Conservation (phyloP, 2,113 vertebrate genomes). For the Campylorhamphus procurvoides region DNA sequence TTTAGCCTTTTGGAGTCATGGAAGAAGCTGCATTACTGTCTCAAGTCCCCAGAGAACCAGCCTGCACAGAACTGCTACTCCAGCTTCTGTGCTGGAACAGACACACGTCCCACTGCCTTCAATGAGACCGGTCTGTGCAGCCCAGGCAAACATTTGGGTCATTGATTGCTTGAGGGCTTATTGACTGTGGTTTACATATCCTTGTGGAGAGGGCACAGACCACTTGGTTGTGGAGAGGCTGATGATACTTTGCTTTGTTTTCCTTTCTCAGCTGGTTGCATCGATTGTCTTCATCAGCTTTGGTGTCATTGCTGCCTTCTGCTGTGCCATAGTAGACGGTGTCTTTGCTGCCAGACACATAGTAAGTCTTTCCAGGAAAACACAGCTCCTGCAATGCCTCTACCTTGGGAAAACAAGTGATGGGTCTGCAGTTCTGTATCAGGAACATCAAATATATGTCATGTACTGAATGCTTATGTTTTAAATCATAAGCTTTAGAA, state of each 20-base stretch:
- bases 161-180: not conserved
- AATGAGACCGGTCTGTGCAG: not conserved
- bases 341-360: constrained; percentile 97
- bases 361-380: constrained; percentile 82
- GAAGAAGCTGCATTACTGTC: not conserved
- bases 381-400: not conserved
- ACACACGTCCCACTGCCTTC: not conserved
- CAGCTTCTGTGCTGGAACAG: not conserved
- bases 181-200: not conserved
- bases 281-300: constrained; percentile 99
- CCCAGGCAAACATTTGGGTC: not conserved
- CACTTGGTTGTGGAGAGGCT: not conserved
- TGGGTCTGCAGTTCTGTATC: fast-evolving
- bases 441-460: not conserved
- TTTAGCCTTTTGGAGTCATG: not conserved
- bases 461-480: not conserved
- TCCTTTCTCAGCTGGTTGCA: constrained; percentile 88
- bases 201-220: not conserved
- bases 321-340: constrained; percentile 97
- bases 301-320: constrained; percentile 96
- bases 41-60: not conserved
- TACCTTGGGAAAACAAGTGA: not conserved
- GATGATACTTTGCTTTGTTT: constrained; percentile 42
- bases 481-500: not conserved
- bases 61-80: not conserved